Conservation (phyloP, 2,888 invertebrate genomes). For the Trissolcus brochymenae region DNA sequence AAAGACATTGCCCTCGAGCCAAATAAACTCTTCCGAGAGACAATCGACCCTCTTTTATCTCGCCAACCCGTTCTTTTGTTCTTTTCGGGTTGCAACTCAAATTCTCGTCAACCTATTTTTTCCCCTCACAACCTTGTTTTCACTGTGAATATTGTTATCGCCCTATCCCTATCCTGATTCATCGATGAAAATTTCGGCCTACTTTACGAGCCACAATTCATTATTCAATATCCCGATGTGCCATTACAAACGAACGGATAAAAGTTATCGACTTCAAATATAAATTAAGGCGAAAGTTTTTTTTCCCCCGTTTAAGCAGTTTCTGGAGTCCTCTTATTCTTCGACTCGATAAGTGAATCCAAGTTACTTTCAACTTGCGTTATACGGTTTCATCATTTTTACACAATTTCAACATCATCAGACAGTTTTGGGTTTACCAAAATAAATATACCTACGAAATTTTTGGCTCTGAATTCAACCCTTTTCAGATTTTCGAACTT, state of each 20-base stretch:
- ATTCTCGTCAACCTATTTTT: conserved; percentile 55
- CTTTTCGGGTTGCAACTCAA: conserved; percentile 49
- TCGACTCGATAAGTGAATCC: conserved; percentile 42
- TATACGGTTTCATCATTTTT: too few species aligned
- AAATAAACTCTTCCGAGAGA: conserved; percentile 49
- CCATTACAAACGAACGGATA: conserved; percentile 51
- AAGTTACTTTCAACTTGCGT: too few species aligned
- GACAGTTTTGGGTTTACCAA: too few species aligned
- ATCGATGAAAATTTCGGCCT: conserved; percentile 50
- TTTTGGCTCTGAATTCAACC: too few species aligned
- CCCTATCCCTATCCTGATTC: conserved; percentile 44
- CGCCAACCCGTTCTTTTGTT: conserved; percentile 48
- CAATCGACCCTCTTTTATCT: conserved; percentile 55
- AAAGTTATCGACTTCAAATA: conserved; percentile 54
- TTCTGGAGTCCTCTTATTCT: conserved; percentile 45
- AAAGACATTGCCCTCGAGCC: conserved; percentile 52
- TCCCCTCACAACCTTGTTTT: conserved; percentile 13
- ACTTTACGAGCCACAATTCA: conserved; percentile 53
- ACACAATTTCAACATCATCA: too few species aligned
- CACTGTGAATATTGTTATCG: conserved; percentile 49
- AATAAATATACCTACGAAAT: too few species aligned
- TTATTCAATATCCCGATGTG: conserved; percentile 56
- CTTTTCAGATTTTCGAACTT: too few species aligned
- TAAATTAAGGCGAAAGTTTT: conserved; percentile 55
- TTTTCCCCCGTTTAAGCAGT: conserved; percentile 45